Conservation (phyloP, 2,113 vertebrate genomes). For the Morone chrysops region DNA sequence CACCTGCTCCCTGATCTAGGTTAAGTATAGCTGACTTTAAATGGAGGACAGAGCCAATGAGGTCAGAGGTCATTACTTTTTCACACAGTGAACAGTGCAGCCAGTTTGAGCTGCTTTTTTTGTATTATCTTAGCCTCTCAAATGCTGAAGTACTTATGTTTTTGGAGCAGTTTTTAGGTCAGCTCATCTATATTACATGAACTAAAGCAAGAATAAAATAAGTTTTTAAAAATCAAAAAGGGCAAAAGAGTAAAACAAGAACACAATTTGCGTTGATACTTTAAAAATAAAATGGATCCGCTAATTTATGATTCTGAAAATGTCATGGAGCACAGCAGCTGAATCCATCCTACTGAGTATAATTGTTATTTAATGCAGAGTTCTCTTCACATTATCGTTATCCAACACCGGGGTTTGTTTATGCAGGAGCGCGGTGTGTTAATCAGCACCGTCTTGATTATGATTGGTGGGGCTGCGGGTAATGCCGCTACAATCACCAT, state of each 20-base stretch:
- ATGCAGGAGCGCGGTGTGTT: constrained; percentile 63
- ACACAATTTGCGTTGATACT: neutral
- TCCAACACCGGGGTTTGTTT: constrained; percentile 70
- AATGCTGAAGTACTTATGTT: neutral
- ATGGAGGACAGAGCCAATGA: neutral
- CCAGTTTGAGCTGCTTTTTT: neutral
- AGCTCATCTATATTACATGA: constrained; percentile 2
- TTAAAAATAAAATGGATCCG: neutral
- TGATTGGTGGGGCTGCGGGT: constrained; percentile 70
- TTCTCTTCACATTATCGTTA: constrained; percentile 54
- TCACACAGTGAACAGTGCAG: neutral
- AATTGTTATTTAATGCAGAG: constrained; percentile 65
- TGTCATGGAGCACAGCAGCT: constrained; percentile 38
- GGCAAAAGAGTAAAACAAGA: neutral
- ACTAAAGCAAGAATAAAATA: neutral
- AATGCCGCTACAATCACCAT: constrained; percentile 64
- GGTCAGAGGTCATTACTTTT: constrained; percentile 16
- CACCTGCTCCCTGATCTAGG: constrained; percentile 8
- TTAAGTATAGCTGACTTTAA: neutral
- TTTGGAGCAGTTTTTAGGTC: neutral
- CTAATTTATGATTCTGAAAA: constrained; percentile 27
- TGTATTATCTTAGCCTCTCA: neutral
- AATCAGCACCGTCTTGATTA: constrained; percentile 78
- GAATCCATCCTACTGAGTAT: constrained; percentile 59
- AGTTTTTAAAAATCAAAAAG: neutral